Conservation (phyloP, 2,797 vertebrate genomes). For the Percopsis omiscomaycus region DNA sequence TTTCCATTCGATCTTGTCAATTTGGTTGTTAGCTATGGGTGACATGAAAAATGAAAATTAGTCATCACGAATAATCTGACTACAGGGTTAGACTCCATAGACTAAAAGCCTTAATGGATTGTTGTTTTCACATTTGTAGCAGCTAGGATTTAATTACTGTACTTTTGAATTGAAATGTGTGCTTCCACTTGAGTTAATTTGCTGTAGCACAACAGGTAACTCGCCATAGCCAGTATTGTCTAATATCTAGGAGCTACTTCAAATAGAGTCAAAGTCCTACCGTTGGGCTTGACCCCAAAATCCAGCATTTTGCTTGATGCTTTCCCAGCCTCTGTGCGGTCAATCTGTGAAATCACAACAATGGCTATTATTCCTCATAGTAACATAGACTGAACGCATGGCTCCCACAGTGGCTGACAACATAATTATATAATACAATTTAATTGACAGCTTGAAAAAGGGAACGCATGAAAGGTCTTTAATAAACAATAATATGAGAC, state of each 20-base stretch:
- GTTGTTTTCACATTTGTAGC: not conserved
- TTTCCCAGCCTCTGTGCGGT: fast-evolving
- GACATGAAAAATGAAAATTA: conserved; percentile 21
- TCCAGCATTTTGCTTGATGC: conserved; percentile 25
- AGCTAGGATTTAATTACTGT: not conserved
- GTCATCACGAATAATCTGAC: not conserved
- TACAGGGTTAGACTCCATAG: not conserved
- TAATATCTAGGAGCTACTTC: not conserved
- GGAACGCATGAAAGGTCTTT: conserved; percentile 18
- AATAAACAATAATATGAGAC: conserved; percentile 33
- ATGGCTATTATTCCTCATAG: conserved; percentile 5
- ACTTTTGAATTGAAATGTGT: not conserved
- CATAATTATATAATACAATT: not conserved
- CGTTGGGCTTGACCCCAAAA: fast-evolving
- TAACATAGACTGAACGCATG: not conserved
- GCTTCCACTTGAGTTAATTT: not conserved
- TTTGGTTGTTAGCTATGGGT: conserved; percentile 19
- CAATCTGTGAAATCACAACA: conserved; percentile 12
- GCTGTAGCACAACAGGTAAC: no score
- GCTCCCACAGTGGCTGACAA: conserved; percentile 6
- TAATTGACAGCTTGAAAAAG: not conserved
- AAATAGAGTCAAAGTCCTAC: conserved; percentile 35
- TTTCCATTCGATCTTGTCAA: fast-evolving
- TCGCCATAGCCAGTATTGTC: no score
- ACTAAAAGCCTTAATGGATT: not conserved